phyloP scores from a whole-genome alignment of 2,113 vertebrate species.

The Neolamprologus fasciatus region DNA sequence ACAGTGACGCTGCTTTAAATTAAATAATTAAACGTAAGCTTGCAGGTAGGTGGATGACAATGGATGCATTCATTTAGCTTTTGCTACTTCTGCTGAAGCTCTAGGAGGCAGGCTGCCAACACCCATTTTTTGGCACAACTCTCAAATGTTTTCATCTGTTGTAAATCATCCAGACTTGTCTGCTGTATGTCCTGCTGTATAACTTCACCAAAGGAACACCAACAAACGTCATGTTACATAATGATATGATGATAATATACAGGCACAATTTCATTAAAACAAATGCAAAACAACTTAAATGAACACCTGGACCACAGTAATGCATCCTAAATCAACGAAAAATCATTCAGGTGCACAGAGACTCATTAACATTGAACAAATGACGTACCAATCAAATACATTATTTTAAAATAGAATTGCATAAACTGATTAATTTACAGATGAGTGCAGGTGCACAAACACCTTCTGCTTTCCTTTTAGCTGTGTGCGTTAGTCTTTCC shows the following conservation, averaged over 20 bases:
- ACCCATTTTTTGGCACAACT: background rate
- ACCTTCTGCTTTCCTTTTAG: background rate
- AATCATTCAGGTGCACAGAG: background rate
- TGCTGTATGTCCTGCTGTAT: background rate
- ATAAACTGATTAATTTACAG: background rate
- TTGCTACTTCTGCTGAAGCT: background rate
- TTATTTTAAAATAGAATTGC: background rate
- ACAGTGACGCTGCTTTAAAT: background rate
- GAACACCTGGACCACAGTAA: background rate
- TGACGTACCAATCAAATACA: background rate
- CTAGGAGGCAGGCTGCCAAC: background rate
- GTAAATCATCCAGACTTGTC: background rate
- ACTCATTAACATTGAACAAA: background rate
- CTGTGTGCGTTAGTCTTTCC: background rate
- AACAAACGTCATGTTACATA: background rate
- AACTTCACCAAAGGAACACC: background rate
- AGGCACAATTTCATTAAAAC: background rate
- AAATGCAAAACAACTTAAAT: background rate
- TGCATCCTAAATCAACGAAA: fast-evolving
- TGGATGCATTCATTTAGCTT: background rate
- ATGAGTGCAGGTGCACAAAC: background rate
- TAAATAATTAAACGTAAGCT: background rate
- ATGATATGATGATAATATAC: background rate
- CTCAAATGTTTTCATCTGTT: background rate
- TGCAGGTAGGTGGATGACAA: background rate